Evolutionary conservation across 2,888 invertebrate species (phyloP).

Genomic region (Folsomia candida): DNA sequence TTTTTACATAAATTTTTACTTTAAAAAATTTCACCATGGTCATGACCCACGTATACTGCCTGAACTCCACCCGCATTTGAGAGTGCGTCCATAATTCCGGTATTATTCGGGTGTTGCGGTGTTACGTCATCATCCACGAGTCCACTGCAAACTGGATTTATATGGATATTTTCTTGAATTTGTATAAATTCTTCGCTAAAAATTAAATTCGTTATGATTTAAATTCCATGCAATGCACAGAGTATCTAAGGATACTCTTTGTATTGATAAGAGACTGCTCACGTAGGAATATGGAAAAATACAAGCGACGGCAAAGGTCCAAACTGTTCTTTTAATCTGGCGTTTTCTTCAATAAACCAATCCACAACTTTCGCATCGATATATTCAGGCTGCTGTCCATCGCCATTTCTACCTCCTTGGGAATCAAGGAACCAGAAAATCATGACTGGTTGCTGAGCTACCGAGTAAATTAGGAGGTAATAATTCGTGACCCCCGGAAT

Average conservation of each 20-base stretch:
- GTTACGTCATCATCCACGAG: conserved; percentile 39
- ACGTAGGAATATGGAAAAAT: conserved; percentile 40
- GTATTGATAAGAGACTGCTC: conserved; percentile 3
- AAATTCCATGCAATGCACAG: not conserved
- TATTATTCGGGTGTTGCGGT: conserved; percentile 28
- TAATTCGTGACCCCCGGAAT: conserved; percentile 39
- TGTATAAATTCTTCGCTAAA: not conserved
- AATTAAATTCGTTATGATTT: not conserved
- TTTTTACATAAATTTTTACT: not conserved
- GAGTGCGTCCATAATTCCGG: conserved; percentile 33
- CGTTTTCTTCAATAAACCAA: conserved; percentile 34
- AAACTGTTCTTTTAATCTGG: conserved; percentile 14
- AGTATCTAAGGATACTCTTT: not conserved
- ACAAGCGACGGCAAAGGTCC: conserved; percentile 31
- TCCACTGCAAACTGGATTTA: conserved; percentile 23
- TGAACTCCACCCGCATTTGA: conserved; percentile 25
- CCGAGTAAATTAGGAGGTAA: conserved; percentile 30
- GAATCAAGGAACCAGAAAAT: conserved; percentile 42
- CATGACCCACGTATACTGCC: conserved; percentile 37
- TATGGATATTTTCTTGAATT: conserved; percentile 22
- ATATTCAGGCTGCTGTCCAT: conserved; percentile 33
- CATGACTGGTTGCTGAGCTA: conserved; percentile 25
- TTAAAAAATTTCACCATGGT: conserved; percentile 25
- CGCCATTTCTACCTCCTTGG: conserved; percentile 29
- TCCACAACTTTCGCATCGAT: conserved; percentile 33